Percentiles rank a stretch among this genome's conserved stretches.
phyloP scores from a whole-genome alignment of 2,113 vertebrate species.

The Epinephelus cyanopodus region DNA sequence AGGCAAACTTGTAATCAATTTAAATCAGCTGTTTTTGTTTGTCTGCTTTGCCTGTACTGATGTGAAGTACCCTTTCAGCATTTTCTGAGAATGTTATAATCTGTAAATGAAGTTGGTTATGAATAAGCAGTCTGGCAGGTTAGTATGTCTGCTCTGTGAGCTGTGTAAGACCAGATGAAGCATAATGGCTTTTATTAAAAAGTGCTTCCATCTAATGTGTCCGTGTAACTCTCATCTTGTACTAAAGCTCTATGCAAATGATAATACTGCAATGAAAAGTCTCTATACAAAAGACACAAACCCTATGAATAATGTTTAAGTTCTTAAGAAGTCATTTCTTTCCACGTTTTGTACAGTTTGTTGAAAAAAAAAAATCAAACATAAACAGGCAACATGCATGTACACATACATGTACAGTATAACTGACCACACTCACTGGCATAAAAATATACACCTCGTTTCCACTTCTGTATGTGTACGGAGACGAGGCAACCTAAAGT shows the following conservation, averaged over 20 bases:
- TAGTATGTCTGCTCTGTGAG: neutral
- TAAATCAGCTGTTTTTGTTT: neutral
- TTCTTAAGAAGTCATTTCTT: too few species aligned
- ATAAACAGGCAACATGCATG: too few species aligned
- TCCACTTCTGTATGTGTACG: too few species aligned
- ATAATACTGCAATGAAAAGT: too few species aligned
- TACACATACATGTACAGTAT: too few species aligned
- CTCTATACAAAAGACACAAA: neutral
- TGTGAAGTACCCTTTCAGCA: neutral
- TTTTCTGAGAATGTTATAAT: neutral
- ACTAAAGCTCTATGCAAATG: neutral
- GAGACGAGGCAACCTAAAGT: too few species aligned
- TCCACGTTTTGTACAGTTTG: too few species aligned
- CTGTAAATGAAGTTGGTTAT: neutral
- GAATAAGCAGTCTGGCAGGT: neutral
- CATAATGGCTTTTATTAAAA: neutral
- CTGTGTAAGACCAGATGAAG: neutral
- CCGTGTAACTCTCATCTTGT: neutral
- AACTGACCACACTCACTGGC: too few species aligned
- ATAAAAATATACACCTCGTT: too few species aligned
- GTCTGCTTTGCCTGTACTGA: neutral
- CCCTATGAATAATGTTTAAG: too few species aligned
- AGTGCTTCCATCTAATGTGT: neutral
- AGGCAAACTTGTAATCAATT: neutral
- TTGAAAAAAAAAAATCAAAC: too few species aligned